Evolutionary conservation across 2,113 vertebrate species (phyloP).

Genomic region (Ondatra zibethicus): DNA sequence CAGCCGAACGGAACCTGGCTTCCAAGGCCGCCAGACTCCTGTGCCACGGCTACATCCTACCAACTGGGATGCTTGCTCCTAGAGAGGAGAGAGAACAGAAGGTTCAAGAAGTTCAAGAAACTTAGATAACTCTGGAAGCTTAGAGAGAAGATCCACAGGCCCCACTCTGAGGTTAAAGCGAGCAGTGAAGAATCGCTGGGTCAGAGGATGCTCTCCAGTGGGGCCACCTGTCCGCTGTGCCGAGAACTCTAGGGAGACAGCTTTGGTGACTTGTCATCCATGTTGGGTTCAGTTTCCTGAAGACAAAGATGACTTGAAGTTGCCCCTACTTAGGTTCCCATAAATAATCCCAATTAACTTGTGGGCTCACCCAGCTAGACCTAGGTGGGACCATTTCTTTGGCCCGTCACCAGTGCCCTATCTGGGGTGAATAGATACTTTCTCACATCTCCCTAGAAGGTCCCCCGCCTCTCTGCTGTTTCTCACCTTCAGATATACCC

Average conservation of each 20-base stretch:
- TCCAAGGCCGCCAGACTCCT: background rate
- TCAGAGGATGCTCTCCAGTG: background rate
- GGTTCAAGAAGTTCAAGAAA: background rate
- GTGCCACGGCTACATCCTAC: background rate
- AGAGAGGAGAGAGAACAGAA: background rate
- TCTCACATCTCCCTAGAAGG: background rate
- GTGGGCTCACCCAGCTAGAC: background rate
- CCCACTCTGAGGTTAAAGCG: background rate
- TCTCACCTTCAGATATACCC: accelerated
- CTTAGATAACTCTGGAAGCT: background rate
- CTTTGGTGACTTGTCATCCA: background rate
- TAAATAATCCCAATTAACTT: background rate
- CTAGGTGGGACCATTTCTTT: background rate
- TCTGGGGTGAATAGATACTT: background rate
- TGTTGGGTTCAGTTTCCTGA: background rate
- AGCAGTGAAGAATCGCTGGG: background rate
- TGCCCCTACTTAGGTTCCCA: background rate
- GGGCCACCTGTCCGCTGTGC: background rate
- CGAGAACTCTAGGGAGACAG: background rate
- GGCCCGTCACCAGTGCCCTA: background rate
- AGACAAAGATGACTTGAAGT: background rate
- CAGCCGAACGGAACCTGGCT: too few species aligned
- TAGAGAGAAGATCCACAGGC: background rate
- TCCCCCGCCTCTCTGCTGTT: accelerated
- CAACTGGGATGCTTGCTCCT: background rate